phyloP scores from a whole-genome alignment of 2,888 invertebrate genomes.

The Eutolmus rufibarbis region DNA sequence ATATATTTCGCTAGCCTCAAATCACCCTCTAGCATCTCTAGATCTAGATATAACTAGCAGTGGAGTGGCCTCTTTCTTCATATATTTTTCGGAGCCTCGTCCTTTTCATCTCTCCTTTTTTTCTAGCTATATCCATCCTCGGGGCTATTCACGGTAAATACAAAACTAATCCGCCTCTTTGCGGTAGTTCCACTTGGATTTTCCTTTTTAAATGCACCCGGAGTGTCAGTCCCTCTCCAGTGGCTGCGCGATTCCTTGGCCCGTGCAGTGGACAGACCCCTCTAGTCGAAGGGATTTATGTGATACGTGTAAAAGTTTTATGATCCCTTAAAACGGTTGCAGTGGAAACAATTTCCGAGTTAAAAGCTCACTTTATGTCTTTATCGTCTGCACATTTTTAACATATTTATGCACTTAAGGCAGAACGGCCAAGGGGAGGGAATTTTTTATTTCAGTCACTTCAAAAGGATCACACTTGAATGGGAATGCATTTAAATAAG shows the following conservation, averaged over 20 bases:
- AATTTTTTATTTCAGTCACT: not conserved
- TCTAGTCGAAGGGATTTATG: not conserved
- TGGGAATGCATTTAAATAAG: not conserved
- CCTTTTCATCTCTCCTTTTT: not conserved
- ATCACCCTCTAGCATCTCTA: not conserved
- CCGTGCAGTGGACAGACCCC: not conserved
- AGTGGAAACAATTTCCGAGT: not conserved
- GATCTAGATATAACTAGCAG: not conserved
- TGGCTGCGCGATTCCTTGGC: not conserved
- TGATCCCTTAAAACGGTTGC: not conserved
- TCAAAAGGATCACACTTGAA: not conserved
- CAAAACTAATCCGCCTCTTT: constrained; percentile 18
- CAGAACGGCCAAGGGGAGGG: not conserved
- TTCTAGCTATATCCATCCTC: not conserved
- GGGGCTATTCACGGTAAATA: not conserved
- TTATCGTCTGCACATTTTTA: not conserved
- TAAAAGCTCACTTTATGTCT: not conserved
- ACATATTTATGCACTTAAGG: not conserved
- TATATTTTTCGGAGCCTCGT: not conserved
- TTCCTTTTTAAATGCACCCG: not conserved
- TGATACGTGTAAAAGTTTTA: constrained; percentile 8
- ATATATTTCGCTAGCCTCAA: not conserved
- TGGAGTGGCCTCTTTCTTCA: not conserved
- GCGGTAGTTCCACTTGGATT: not conserved
- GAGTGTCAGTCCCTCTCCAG: not conserved